Conservation (phyloP, 1,140 invertebrate species). For the Himalopsyche phryganea region DNA sequence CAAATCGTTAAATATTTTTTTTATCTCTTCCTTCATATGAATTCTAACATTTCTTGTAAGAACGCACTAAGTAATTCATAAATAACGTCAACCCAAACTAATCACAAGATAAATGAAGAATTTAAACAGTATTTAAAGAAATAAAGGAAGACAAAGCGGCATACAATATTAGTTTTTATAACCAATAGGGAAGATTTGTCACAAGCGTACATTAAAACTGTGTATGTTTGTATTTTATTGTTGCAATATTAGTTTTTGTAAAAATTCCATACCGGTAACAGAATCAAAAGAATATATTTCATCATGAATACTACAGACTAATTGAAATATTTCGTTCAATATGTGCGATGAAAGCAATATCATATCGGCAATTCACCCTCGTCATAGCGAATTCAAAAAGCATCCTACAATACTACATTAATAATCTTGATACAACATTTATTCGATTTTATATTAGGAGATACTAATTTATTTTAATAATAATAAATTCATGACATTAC, state of each 20-base stretch:
- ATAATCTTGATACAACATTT: slow-evolving; percentile 24
- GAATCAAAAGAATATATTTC: too few species aligned
- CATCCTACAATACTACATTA: slow-evolving; percentile 15
- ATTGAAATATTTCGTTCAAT: too few species aligned
- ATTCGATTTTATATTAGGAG: slow-evolving; percentile 23
- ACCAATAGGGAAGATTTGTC: too few species aligned
- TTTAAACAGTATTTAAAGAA: neutral
- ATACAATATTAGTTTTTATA: neutral
- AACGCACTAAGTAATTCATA: too few species aligned
- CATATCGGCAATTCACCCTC: slow-evolving; percentile 8
- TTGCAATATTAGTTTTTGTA: too few species aligned
- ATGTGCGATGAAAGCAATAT: too few species aligned
- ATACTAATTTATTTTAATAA: slow-evolving; percentile 17
- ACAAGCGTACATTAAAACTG: too few species aligned
- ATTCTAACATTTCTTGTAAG: too few species aligned
- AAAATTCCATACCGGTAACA: too few species aligned
- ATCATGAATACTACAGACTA: too few species aligned
- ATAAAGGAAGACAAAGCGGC: neutral
- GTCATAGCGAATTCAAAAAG: slow-evolving; percentile 11
- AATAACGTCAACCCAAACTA: neutral
- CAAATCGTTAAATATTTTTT: neutral
- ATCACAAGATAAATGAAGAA: neutral
- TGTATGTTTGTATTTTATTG: too few species aligned
- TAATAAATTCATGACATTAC: slow-evolving; percentile 19
- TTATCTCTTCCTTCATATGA: too few species aligned